Base-by-base conservation (phyloP, 2,113 vertebrate species). In the Mesoclemmys tuberculata region DNA sequence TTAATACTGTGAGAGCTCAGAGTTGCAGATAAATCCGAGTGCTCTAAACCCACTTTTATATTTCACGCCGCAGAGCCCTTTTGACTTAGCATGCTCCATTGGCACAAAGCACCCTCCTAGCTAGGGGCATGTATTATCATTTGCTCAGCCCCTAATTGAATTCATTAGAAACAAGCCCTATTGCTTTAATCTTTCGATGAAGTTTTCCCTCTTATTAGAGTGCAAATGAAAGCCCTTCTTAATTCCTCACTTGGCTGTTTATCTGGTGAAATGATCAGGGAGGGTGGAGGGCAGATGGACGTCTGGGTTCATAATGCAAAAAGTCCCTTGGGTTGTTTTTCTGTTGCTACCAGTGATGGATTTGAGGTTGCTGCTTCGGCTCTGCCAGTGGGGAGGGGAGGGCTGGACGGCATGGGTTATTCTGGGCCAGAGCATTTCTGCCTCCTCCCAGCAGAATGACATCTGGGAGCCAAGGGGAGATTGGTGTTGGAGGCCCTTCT, bases 1-100 rank as follows among this genome's bases (percentile, higher is more conserved):
- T 64, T 48, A 21, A 92, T 35, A 38, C 4, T 55, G 14, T 24
- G 68, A 87, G 82, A 80, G 92, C 87, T 84, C 0, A 0, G 90
- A 88, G 90, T n/a, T 84, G 46, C 84, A 75, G 85, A 52, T 46
- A 86, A 90, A 88, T 46, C 88, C 86, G 81, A 58, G n/a, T 29
- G 35, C 49, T 74, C 16, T 29, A 90, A 93, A 89, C 48, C 41
- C 13, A 29, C 48, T 58, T 11, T 49, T 84, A 75, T 54, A 29
- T 84, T 81, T 80, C 84, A n/a, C 22, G 9, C 77, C 55, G 24
- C 35, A 6, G 35, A 91, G 44, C 48, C 24, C 87, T 84, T 94
- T 82, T 71, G 88, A 80, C 75, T 84, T 54, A 2, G 90, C 77
- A 61, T 19, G 1, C 68, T 91, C 55, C 78, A 12, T 26, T 29